Evolutionary conservation across 2,797 vertebrate species (phyloP), one percentile per base, ranked within the genome.

Genomic region (Balearica regulorum): DNA sequence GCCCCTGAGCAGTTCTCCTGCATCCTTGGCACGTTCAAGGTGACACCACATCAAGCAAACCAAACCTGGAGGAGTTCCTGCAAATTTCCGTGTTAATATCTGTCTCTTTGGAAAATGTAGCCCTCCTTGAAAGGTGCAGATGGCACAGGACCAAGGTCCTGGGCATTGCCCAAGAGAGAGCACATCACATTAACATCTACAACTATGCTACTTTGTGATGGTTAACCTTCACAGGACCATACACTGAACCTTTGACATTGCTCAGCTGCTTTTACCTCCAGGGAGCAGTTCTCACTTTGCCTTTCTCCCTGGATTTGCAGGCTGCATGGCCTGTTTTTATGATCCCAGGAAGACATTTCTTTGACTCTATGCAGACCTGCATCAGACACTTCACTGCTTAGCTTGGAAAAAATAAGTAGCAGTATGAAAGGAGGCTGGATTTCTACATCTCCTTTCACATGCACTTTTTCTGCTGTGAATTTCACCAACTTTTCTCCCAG

Each of bases 201-300:
- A 53, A 6, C n/a, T 35, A 13, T 11, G 16, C 29, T 55, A 5
- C 41, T 65, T 35, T 13, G 17, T 0, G 0, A 31, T 4, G 20
- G 10, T 31, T 53, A 44, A 55, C 1, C 1, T 35, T 37, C 37
- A 12, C 39, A 58, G 28, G 44, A 39, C 19, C 46, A 26, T 37
- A 35, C n/a, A 35, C 26, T 35, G 68, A 16, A 39, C 33, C 44
- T 64, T 31, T 10, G 44, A 20, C 35, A 17, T 26, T 53, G 49
- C 33, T 35, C 46, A 65, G 22, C 31, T 62, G 21, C n/a, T 70
- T 77, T 31, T n/a, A 49, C 24, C 33, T 49, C 33, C 54, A 39
- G 31, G 51, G 16, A 89, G 11, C 11, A 65, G 6, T 15, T 77
- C 46, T 57, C 14, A 24, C 28, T 60, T 72, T 15, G 9, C 20